Evolutionary conservation across 2,888 invertebrate genomes (phyloP).

Genomic region (Eristalis arbustorum): DNA sequence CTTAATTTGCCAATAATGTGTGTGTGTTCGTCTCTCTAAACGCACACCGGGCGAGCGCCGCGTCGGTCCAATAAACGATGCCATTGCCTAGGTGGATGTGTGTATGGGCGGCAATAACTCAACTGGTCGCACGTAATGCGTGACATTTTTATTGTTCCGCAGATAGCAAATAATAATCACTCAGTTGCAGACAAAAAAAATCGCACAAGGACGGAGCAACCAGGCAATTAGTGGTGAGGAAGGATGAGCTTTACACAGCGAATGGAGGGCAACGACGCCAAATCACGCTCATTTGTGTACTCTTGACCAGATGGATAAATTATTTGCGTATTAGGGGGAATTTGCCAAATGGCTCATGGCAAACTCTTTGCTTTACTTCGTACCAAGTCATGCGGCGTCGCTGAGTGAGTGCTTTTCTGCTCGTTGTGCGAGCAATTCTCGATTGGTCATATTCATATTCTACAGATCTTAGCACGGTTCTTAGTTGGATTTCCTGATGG

Average conservation of each 20-base stretch:
- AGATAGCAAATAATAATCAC: constrained; percentile 52
- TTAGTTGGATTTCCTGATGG: too few species aligned
- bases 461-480: too few species aligned
- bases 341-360: background rate
- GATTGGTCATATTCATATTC: too few species aligned
- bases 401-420: background rate
- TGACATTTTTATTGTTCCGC: constrained; percentile 50
- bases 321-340: background rate
- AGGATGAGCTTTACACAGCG: background rate
- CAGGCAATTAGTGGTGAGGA: background rate
- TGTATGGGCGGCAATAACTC: constrained; percentile 23
- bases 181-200: constrained; percentile 4
- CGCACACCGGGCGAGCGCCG: background rate
- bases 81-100: background rate
- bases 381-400: background rate
- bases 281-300: background rate
- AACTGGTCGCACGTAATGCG: constrained; percentile 45
- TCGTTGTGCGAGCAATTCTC: background rate
- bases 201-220: background rate
- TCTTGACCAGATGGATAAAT: background rate
- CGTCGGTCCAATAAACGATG: background rate
- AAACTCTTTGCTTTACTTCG: background rate
- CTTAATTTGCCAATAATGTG: constrained; percentile 21
- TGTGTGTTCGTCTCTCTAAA: background rate
- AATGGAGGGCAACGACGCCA: background rate